A percentile compares a stretch with the other conserved stretches of the same genome.
These are phyloP conservation scores for Colostygia pectinataria DNA, from an alignment of 2,888 invertebrate genomes.

Conservation along the genomic window DNA sequence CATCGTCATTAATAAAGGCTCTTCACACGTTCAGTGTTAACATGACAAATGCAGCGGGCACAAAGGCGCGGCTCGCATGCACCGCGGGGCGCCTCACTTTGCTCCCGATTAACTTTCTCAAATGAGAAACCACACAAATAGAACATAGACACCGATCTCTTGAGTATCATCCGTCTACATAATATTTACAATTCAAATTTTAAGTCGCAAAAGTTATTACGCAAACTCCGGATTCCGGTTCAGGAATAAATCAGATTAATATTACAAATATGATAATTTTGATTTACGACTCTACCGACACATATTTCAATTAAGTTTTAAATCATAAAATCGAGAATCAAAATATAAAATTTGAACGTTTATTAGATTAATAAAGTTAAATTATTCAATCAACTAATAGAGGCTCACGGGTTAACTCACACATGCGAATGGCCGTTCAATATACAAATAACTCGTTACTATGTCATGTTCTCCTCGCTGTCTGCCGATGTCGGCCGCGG, in stretches of 20 bases:
- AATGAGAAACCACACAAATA: slow-evolving; percentile 29
- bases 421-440: slow-evolving; percentile 49
- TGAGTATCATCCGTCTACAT: neutral
- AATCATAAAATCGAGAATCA: slow-evolving; percentile 39
- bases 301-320: slow-evolving; percentile 41
- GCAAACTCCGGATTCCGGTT: slow-evolving; percentile 34
- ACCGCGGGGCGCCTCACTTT: slow-evolving; percentile 59
- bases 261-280: slow-evolving; percentile 40
- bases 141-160: slow-evolving; percentile 12
- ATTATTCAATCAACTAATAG: slow-evolving; percentile 41
- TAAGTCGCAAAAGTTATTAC: slow-evolving; percentile 25
- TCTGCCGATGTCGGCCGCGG: slow-evolving; percentile 46
- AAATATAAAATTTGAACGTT: slow-evolving; percentile 39
- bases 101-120: slow-evolving; percentile 60
- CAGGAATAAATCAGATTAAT: slow-evolving; percentile 37
- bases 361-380: slow-evolving; percentile 41
- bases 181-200: slow-evolving; percentile 15
- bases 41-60: slow-evolving; percentile 75
- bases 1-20: slow-evolving; percentile 76
- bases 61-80: slow-evolving; percentile 50
- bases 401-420: slow-evolving; percentile 38
- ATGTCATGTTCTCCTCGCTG: slow-evolving; percentile 54
- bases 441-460: slow-evolving; percentile 65
- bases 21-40: slow-evolving; percentile 80
- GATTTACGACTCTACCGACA: slow-evolving; percentile 37